phyloP scores from a whole-genome alignment of 2,797 vertebrate species.

The Centropyge bicolor region DNA sequence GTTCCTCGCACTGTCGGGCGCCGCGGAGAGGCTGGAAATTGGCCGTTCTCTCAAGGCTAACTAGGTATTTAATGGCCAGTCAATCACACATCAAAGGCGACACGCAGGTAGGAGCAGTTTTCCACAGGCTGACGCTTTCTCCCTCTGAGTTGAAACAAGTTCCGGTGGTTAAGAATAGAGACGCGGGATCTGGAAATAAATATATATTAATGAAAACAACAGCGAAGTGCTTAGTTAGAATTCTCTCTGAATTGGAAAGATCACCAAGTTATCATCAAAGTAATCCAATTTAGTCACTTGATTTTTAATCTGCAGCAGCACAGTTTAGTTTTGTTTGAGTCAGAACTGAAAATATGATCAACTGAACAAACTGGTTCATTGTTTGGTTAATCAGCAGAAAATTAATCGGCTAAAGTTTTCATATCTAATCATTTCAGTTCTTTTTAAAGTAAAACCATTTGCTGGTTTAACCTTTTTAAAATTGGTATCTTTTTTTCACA shows the following conservation, averaged over 20 bases:
- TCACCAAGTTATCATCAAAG: neutral
- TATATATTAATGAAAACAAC: neutral
- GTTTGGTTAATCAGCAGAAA: neutral
- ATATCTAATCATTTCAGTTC: too few relatives aligned
- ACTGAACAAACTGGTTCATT: neutral
- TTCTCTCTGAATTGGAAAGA: neutral
- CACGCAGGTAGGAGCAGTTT: neutral
- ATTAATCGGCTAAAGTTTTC: neutral
- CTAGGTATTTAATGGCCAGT: conserved; percentile 42
- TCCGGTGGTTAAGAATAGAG: neutral
- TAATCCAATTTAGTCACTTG: too few relatives aligned
- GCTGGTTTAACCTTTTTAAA: neutral
- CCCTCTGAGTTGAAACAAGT: neutral
- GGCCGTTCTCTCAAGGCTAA: conserved; percentile 24
- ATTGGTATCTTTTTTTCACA: neutral
- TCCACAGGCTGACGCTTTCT: neutral
- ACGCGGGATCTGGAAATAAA: neutral
- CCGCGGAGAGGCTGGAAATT: neutral
- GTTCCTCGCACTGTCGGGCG: neutral
- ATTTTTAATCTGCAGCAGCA: neutral
- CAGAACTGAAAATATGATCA: too few relatives aligned
- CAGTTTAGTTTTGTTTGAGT: neutral
- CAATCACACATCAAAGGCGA: conserved; percentile 31
- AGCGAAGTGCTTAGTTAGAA: neutral
- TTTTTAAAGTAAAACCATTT: neutral